These are phyloP conservation scores for Acromyrmex charruanus DNA, from an alignment of 1,140 invertebrate genomes.

Conservation along the genomic window DNA sequence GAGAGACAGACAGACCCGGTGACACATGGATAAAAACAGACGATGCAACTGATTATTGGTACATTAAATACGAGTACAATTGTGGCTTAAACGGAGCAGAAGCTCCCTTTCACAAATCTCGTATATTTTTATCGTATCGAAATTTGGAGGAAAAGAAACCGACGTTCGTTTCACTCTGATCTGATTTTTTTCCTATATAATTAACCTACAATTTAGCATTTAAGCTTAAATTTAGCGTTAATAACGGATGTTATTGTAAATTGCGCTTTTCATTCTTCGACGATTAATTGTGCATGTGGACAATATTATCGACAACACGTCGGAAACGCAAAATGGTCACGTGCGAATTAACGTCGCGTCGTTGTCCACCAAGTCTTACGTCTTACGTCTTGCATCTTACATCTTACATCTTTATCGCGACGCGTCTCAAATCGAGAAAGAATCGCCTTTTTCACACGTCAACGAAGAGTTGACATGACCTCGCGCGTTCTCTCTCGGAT, in stretches of 20 bases:
- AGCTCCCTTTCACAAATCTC: background rate
- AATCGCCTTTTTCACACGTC: conserved; percentile 68
- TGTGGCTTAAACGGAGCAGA: background rate
- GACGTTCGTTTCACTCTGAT: background rate
- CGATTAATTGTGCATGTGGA: background rate
- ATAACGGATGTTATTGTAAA: too few species aligned
- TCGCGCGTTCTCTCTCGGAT: conserved; percentile 38
- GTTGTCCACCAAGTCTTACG: too few species aligned
- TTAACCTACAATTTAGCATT: background rate
- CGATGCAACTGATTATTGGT: background rate
- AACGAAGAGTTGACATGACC: conserved; percentile 64
- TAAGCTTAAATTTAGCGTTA: too few species aligned
- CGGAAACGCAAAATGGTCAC: conserved; percentile 13
- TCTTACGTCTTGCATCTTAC: background rate
- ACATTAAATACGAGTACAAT: background rate
- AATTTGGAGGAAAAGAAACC: background rate
- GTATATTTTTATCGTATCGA: background rate
- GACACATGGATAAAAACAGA: background rate
- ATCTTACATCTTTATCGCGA: conserved; percentile 9
- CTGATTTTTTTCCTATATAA: background rate
- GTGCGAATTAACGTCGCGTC: conserved; percentile 23
- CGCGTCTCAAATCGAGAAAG: background rate
- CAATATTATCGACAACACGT: background rate
- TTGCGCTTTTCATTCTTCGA: background rate
- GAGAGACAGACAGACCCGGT: background rate